Evolutionary conservation across 2,888 invertebrate species (phyloP).

Genomic region (Chrysolina oricalcia): DNA sequence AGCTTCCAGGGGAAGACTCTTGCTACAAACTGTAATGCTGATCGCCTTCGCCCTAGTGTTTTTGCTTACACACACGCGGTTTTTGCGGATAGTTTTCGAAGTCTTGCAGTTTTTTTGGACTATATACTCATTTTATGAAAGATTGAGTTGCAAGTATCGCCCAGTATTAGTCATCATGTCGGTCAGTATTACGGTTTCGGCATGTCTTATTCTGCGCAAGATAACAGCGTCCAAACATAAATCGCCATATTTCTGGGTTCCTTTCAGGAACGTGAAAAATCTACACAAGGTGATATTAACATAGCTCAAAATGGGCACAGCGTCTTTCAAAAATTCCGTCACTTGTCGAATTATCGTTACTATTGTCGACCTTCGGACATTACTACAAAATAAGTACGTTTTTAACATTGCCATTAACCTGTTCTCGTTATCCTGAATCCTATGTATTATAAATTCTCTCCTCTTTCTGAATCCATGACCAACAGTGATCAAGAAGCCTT

Average conservation of each 20-base stretch:
- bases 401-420: constrained; percentile 56
- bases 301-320: constrained; percentile 66
- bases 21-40: constrained; percentile 50
- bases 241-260: constrained; percentile 67
- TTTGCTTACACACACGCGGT: constrained; percentile 57
- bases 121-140: constrained; percentile 50
- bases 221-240: constrained; percentile 56
- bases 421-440: constrained; percentile 49
- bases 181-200: constrained; percentile 20
- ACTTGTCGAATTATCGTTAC: constrained; percentile 58
- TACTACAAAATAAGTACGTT: constrained; percentile 54
- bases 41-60: constrained; percentile 59
- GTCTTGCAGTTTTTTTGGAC: constrained; percentile 62
- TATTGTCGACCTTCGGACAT: constrained; percentile 47
- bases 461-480: constrained; percentile 58
- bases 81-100: constrained; percentile 52
- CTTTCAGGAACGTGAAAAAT: constrained; percentile 58
- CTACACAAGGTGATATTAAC: constrained; percentile 66
- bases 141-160: constrained; percentile 55
- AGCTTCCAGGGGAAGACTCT: constrained; percentile 45
- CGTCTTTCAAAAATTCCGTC: constrained; percentile 67
- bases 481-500: constrained; percentile 63
- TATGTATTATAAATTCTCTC: constrained; percentile 55
- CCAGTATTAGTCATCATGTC: constrained; percentile 52
- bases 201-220: constrained; percentile 5